Conservation (phyloP, 1,140 invertebrate species). For the Samia ricini region DNA sequence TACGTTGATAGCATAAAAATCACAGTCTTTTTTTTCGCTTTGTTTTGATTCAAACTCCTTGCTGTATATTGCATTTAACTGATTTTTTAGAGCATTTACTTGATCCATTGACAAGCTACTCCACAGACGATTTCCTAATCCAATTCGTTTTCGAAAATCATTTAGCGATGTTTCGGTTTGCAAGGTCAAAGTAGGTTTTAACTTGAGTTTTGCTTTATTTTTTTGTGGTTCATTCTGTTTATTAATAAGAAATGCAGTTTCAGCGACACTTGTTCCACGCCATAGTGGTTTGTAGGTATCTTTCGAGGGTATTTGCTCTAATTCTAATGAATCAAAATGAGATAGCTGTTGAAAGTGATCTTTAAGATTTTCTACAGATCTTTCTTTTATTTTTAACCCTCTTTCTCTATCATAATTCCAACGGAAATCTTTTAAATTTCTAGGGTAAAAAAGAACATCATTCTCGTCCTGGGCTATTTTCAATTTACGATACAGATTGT, state of each 20-base stretch:
- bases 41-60: slow-evolving; percentile 74
- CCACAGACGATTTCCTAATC: slow-evolving; percentile 86
- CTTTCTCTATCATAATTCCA: slow-evolving; percentile 87
- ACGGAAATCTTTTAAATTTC: slow-evolving; percentile 83
- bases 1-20: slow-evolving; percentile 81
- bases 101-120: slow-evolving; percentile 92
- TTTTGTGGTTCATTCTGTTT: slow-evolving; percentile 64
- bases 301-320: slow-evolving; percentile 77
- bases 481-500: slow-evolving; percentile 87
- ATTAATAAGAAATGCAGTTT: slow-evolving; percentile 84
- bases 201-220: slow-evolving; percentile 15
- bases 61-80: slow-evolving; percentile 90
- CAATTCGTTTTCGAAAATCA: slow-evolving; percentile 75
- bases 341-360: slow-evolving; percentile 83
- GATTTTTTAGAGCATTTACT: slow-evolving; percentile 88
- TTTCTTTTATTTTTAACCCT: slow-evolving; percentile 88
- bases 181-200: slow-evolving; percentile 37
- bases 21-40: slow-evolving; percentile 57
- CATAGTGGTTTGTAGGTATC: slow-evolving; percentile 89
- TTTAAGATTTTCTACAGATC: slow-evolving; percentile 91
- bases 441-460: slow-evolving; percentile 88
- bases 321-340: slow-evolving; percentile 68
- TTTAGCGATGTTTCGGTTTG: slow-evolving; percentile 49
- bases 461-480: slow-evolving; percentile 88
- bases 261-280: slow-evolving; percentile 88